Percentiles rank a stretch among this genome's conserved stretches.
phyloP scores from a whole-genome alignment of 2,888 invertebrate species.

The Ochropacha duplaris region DNA sequence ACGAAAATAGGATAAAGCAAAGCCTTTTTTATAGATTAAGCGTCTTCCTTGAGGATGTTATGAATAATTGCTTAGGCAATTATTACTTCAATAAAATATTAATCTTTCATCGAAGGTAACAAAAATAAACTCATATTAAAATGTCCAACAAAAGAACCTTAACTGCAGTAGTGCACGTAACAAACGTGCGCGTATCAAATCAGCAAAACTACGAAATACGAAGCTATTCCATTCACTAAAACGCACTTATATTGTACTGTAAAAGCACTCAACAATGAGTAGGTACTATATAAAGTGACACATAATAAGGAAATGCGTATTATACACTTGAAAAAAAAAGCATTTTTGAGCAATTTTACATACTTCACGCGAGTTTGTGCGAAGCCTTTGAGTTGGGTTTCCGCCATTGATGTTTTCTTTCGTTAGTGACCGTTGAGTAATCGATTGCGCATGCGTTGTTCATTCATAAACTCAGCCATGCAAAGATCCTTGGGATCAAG shows the following conservation, averaged over 20 bases:
- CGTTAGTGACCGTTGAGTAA: constrained; percentile 50
- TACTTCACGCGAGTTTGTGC: constrained; percentile 35
- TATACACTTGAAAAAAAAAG: constrained; percentile 42
- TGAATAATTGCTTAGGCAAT: background rate
- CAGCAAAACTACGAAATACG: constrained; percentile 21
- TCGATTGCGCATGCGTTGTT: constrained; percentile 48
- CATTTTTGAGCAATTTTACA: constrained; percentile 13
- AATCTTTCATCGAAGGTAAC: background rate
- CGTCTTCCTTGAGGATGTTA: no score
- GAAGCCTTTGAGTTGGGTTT: constrained; percentile 56
- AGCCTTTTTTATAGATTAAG: no score
- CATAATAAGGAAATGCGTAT: constrained; percentile 63
- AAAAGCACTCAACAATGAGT: constrained; percentile 25
- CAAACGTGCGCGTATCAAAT: constrained; percentile 49
- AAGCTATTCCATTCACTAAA: constrained; percentile 27
- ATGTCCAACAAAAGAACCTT: background rate
- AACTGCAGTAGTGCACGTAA: background rate
- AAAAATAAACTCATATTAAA: background rate
- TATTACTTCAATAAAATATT: background rate
- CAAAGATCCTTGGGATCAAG: constrained; percentile 40
- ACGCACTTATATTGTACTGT: constrained; percentile 25
- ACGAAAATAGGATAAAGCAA: no score
- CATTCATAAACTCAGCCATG: constrained; percentile 53
- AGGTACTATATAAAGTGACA: constrained; percentile 29
- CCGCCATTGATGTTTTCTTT: constrained; percentile 36